phyloP scores from a whole-genome alignment of 2,113 vertebrate species.

The Serilophus lunatus region DNA sequence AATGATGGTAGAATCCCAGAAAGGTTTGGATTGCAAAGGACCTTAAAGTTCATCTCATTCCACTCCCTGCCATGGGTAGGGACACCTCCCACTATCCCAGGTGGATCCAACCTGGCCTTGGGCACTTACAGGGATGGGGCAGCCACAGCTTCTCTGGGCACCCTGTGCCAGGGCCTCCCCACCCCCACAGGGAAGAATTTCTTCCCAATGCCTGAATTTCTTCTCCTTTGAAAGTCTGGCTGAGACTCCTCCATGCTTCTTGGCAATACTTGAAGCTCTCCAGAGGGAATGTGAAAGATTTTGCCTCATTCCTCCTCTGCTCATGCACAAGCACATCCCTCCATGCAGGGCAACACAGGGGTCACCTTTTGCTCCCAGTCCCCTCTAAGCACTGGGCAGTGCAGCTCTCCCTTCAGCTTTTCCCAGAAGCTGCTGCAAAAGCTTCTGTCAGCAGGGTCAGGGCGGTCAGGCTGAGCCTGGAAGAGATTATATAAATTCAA shows the following conservation, averaged over 20 bases:
- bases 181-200: background rate
- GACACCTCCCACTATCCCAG: background rate
- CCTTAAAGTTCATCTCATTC: background rate
- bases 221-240: background rate
- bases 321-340: background rate
- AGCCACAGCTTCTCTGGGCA: background rate
- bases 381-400: background rate
- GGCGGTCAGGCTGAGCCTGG: background rate
- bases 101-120: fast-evolving
- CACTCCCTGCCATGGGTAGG: background rate
- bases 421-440: conserved; percentile 8
- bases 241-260: background rate
- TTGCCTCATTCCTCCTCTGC: background rate
- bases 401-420: background rate
- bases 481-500: conserved; percentile 12
- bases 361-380: background rate
- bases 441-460: conserved; percentile 42
- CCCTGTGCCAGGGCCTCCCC: background rate
- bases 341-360: background rate
- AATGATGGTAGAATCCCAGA: background rate
- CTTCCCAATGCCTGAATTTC: background rate
- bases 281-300: background rate
- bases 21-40: background rate
- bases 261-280: background rate
- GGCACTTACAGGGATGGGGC: background rate